These are phyloP conservation scores for Axea sp. DNA, from an alignment of 2,888 invertebrate genomes.

Conservation along the genomic window DNA sequence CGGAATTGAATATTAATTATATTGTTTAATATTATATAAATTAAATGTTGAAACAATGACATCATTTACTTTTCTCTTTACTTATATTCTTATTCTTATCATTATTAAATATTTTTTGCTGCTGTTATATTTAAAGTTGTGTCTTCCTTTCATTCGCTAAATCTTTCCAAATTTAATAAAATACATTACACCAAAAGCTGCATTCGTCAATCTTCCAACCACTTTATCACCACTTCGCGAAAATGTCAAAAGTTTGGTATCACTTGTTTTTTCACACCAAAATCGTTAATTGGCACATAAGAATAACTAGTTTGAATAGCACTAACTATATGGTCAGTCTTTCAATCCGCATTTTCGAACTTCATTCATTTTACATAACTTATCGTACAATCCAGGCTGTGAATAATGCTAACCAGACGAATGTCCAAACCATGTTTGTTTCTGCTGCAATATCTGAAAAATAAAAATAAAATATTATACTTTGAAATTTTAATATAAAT, in stretches of 20 bases:
- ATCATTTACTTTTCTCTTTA: too few species aligned
- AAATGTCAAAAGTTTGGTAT: not conserved
- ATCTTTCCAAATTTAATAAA: constrained; percentile 65
- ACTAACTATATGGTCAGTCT: constrained; percentile 74
- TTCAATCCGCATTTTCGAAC: constrained; percentile 64
- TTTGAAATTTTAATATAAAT: too few species aligned
- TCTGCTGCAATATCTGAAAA: constrained; percentile 69
- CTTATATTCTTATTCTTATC: constrained; percentile 2
- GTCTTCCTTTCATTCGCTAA: constrained; percentile 8
- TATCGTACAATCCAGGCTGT: constrained; percentile 73
- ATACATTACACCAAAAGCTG: constrained; percentile 77
- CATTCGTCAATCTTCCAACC: constrained; percentile 74
- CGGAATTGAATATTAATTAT: too few species aligned
- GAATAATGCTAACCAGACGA: constrained; percentile 66
- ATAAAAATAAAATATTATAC: constrained; percentile 15
- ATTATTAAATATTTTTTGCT: constrained; percentile 2
- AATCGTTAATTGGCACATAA: constrained; percentile 69
- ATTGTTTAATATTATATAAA: too few species aligned
- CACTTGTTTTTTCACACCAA: constrained; percentile 38
- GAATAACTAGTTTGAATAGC: constrained; percentile 65
- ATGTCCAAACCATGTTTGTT: constrained; percentile 64
- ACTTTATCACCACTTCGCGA: constrained; percentile 17
- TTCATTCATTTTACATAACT: constrained; percentile 32
- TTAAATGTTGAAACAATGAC: too few species aligned
- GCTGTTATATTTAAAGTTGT: not conserved